A percentile compares a stretch with the other conserved stretches of the same genome.
phyloP scores from a whole-genome alignment of 2,888 invertebrate genomes.

The Melieria crassipennis region DNA sequence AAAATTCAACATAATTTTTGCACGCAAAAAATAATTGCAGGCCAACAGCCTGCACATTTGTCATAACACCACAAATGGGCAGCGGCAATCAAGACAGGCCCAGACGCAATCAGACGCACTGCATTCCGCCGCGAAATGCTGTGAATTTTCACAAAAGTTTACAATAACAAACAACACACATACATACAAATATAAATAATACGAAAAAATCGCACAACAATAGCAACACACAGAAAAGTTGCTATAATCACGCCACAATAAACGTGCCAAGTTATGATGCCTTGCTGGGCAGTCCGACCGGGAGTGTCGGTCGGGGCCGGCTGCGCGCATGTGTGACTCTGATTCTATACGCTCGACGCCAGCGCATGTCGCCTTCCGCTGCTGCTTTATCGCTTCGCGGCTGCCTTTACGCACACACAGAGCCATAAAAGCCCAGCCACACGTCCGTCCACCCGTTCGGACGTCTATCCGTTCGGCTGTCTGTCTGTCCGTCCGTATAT shows the following conservation, averaged over 20 bases:
- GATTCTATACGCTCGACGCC: too few species aligned
- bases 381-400: too few species aligned
- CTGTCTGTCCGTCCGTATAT: neutral
- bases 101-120: neutral
- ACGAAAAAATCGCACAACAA: slow-evolving; percentile 21
- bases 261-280: neutral
- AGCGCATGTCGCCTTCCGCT: too few species aligned
- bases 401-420: too few species aligned
- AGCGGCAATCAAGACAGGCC: slow-evolving; percentile 13
- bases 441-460: neutral
- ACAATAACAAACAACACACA: slow-evolving; percentile 30
- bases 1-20: slow-evolving; percentile 29
- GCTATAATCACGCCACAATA: slow-evolving; percentile 29
- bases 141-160: slow-evolving; percentile 33
- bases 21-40: slow-evolving; percentile 28
- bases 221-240: neutral
- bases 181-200: slow-evolving; percentile 8
- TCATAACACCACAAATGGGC: slow-evolving; percentile 33
- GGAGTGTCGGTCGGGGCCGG: too few species aligned
- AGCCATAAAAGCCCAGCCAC: too few species aligned
- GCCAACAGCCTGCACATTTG: slow-evolving; percentile 28
- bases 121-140: slow-evolving; percentile 31
- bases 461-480: neutral
- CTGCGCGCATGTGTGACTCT: too few species aligned
- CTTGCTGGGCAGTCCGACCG: too few species aligned